These are phyloP conservation scores for Eulemur mongoz DNA, from an alignment of 2,797 vertebrate species.

Conservation along the genomic window DNA sequence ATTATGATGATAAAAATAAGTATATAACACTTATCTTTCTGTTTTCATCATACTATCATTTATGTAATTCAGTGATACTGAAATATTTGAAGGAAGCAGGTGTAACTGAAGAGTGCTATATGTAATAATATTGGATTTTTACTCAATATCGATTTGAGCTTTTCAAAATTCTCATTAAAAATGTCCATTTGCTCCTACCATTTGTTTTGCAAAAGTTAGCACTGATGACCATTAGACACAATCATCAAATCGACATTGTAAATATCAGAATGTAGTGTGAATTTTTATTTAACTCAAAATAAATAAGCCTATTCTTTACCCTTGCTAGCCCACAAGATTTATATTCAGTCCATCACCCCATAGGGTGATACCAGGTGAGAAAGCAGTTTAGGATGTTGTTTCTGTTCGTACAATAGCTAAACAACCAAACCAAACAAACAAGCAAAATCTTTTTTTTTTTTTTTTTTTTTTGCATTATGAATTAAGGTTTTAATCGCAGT, in stretches of 20 bases:
- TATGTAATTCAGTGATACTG: background rate
- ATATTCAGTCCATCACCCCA: background rate
- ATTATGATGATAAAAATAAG: constrained; percentile 66
- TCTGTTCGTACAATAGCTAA: background rate
- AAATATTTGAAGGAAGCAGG: constrained; percentile 66
- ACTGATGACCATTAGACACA: background rate
- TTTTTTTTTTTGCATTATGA: background rate
- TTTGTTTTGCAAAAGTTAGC: constrained; percentile 41
- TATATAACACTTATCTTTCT: constrained; percentile 6
- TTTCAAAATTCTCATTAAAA: constrained; percentile 63
- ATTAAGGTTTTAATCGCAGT: background rate
- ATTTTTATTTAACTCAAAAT: background rate
- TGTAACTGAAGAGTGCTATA: constrained; percentile 32
- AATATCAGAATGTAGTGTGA: background rate
- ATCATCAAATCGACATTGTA: background rate
- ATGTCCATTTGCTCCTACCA: background rate
- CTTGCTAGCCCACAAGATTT: background rate
- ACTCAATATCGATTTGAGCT: constrained; percentile 14
- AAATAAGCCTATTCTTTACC: background rate
- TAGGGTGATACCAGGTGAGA: background rate
- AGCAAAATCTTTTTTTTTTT: too few relatives aligned
- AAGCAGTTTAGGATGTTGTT: background rate
- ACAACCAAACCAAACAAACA: background rate
- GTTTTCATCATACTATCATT: constrained; percentile 46
- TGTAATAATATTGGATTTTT: constrained; percentile 60